Evolutionary conservation across 1,140 invertebrate species (phyloP).

Genomic region (Lordiphosa clarofinis): DNA sequence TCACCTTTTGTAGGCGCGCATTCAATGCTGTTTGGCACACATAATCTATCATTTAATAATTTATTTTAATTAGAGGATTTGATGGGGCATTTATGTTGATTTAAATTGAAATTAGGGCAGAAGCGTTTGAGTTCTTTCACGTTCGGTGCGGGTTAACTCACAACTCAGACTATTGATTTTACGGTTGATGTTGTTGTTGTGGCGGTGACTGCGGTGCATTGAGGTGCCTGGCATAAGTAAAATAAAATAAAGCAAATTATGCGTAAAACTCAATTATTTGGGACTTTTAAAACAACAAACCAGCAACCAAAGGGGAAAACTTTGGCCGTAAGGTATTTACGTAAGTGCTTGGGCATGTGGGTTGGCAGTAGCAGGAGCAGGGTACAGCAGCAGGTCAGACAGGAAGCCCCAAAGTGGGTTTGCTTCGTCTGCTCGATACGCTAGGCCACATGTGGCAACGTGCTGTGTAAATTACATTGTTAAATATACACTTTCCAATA

Average conservation of each 20-base stretch:
- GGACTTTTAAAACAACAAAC: constrained; percentile 57
- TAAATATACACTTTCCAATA: constrained; percentile 33
- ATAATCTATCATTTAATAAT: constrained; percentile 34
- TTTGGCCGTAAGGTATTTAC: constrained; percentile 55
- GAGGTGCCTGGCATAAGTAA: constrained; percentile 36
- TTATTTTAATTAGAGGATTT: constrained; percentile 47
- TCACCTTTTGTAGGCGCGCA: background rate
- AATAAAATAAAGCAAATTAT: constrained; percentile 69
- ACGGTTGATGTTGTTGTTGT: background rate
- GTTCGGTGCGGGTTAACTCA: no score
- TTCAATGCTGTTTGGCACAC: constrained; percentile 5
- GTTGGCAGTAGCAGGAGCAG: background rate
- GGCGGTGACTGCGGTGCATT: constrained; percentile 4
- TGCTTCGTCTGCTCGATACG: constrained; percentile 16
- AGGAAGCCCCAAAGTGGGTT: constrained; percentile 14
- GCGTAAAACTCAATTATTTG: constrained; percentile 64
- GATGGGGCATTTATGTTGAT: background rate
- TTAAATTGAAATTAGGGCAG: constrained; percentile 1
- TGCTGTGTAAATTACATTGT: constrained; percentile 45
- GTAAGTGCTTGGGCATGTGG: constrained; percentile 45
- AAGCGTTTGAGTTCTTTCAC: background rate
- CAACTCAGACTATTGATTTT: constrained; percentile 2
- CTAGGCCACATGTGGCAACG: constrained; percentile 55
- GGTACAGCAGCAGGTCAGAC: constrained; percentile 19
- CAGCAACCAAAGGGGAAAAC: constrained; percentile 53